A percentile compares a stretch with the other conserved stretches of the same genome.
Conservation (phyloP, 2,797 vertebrate species). For the Remorina albescens region DNA sequence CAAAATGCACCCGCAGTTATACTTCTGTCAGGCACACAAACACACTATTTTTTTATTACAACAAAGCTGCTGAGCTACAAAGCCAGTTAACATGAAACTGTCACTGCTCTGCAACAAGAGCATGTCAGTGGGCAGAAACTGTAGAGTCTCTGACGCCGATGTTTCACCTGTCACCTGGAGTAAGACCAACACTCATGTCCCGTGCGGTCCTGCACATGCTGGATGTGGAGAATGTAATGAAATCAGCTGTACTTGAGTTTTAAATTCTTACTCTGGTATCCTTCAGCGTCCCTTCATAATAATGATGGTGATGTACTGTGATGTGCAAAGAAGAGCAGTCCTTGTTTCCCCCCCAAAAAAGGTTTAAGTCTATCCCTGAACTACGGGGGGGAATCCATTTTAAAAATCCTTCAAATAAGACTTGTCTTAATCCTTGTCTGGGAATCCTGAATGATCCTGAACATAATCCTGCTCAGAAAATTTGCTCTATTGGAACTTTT, state of each 20-base stretch:
- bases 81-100: conserved; percentile 5
- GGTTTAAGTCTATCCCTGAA: background rate
- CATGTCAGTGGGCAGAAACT: background rate
- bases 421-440: conserved; percentile 7
- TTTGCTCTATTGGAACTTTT: background rate
- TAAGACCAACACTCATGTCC: too few species aligned
- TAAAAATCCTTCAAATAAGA: conserved; percentile 28
- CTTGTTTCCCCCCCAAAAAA: background rate
- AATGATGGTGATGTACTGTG: too few species aligned
- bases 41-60: conserved; percentile 11
- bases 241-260: too few species aligned
- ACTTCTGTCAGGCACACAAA: background rate
- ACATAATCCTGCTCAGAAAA: background rate
- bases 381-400: conserved; percentile 6
- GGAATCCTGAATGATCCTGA: conserved; percentile 10
- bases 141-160: background rate
- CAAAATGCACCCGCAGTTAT: background rate
- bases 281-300: too few species aligned
- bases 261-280: too few species aligned
- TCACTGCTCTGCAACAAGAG: background rate
- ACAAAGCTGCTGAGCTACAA: conserved; percentile 22
- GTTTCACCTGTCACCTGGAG: too few species aligned
- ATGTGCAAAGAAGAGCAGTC: background rate
- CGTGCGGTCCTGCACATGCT: background rate
- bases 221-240: background rate